Conservation (phyloP, 2,888 invertebrate species). For the Rhabditoides inermis region DNA sequence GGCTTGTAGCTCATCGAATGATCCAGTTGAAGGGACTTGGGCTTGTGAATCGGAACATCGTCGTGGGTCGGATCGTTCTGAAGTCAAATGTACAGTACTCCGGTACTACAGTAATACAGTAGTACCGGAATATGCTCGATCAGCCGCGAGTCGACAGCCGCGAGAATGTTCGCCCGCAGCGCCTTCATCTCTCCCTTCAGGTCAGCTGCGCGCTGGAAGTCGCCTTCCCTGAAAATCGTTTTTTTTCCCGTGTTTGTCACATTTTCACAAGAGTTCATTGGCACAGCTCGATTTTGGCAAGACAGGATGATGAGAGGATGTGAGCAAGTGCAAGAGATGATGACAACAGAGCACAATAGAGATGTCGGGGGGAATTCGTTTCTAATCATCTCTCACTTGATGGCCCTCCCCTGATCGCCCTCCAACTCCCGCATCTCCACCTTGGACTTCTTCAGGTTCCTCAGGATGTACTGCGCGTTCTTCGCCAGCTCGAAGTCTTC, state of each 20-base stretch:
- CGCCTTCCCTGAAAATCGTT: constrained; percentile 12
- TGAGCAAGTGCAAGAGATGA: neutral
- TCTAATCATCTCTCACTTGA: constrained; percentile 7
- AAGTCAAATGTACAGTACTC: too few relatives aligned
- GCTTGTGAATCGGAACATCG: neutral
- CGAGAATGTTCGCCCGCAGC: constrained; percentile 24
- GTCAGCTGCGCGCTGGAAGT: constrained; percentile 39
- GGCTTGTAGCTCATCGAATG: constrained; percentile 10
- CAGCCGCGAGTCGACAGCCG: constrained; percentile 21
- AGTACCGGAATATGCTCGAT: constrained; percentile 22
- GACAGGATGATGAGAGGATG: too few relatives aligned
- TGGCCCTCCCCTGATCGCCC: constrained; percentile 18
- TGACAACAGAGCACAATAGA: too few relatives aligned
- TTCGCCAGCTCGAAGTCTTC: constrained; percentile 33
- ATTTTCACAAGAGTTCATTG: neutral
- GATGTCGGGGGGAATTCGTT: too few relatives aligned
- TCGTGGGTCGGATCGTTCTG: constrained; percentile 5
- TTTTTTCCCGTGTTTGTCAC: neutral
- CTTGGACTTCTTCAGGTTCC: constrained; percentile 21
- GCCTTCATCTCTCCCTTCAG: constrained; percentile 34
- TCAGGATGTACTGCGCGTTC: constrained; percentile 23
- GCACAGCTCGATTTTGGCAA: neutral
- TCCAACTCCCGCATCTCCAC: constrained; percentile 33
- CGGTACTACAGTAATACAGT: too few relatives aligned
- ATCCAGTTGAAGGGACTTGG: neutral